These are phyloP conservation scores for Thalassophryne amazonica DNA, from an alignment of 2,797 vertebrate species.

Conservation along the genomic window DNA sequence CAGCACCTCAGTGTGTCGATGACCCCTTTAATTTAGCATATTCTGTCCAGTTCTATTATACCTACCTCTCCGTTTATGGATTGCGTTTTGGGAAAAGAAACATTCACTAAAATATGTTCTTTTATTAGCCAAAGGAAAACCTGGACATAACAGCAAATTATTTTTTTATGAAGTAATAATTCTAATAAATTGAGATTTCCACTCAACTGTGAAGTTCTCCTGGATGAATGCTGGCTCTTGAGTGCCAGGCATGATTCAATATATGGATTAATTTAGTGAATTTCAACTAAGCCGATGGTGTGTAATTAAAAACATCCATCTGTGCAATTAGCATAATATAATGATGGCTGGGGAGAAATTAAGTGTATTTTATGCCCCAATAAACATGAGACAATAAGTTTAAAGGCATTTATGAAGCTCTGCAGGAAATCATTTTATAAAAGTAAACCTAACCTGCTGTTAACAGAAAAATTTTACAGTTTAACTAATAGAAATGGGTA, in stretches of 20 bases:
- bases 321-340: constrained; percentile 69
- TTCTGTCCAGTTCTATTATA: constrained; percentile 29
- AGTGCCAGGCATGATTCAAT: constrained; percentile 40
- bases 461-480: background rate
- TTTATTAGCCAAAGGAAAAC: constrained; percentile 1
- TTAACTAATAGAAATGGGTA: background rate
- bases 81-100: constrained; percentile 38
- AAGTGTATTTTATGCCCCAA: constrained; percentile 56
- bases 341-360: constrained; percentile 65
- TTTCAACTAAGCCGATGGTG: constrained; percentile 65
- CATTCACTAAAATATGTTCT: constrained; percentile 19
- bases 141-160: constrained; percentile 17
- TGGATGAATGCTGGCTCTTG: constrained; percentile 12
- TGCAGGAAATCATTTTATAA: constrained; percentile 5
- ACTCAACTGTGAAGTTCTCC: constrained; percentile 6
- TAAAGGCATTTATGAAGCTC: constrained; percentile 32
- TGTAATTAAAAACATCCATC: constrained; percentile 69
- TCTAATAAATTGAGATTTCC: background rate
- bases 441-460: background rate
- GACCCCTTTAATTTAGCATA: no score
- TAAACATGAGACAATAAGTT: constrained; percentile 52
- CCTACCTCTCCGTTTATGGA: constrained; percentile 49
- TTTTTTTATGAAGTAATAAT: background rate
- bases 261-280: constrained; percentile 60
- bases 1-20: no score